Base-by-base conservation (phyloP, 2,113 vertebrate genomes). In the Siniperca knerii region DNA sequence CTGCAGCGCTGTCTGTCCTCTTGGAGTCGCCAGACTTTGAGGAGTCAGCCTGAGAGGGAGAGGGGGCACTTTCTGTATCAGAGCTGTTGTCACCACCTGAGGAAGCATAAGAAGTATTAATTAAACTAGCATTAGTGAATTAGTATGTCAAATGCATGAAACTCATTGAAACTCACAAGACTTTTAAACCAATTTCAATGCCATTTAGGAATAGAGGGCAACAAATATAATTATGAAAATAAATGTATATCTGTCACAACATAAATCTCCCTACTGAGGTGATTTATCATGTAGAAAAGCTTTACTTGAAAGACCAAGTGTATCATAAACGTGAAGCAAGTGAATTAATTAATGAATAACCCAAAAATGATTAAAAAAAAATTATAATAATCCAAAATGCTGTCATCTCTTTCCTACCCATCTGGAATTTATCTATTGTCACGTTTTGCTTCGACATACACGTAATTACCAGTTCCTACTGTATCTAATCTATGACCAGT, bases 11-110 rank as follows among this genome's bases (percentile, higher is more conserved):
- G 86, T 95, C 88, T 52, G 89, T 88, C 74, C 96, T 96, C 61
- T 96, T 87, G 8, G 92, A 95, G 76, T 98, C 97, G 1, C 90
- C 87, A 4, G 96, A 92, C 95, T 98, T 99, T 91, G 95, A 93
- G 60, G 96, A 90, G 88, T 99, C 98, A 44, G 95, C 92, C 91
- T 97, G 97, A 86, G 97, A 97, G 82, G 98, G 98, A 90, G 98
- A 99, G 29, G 98, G 97, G 79, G 98, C 98, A 77, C 98, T 99
- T 95, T 99, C 98, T 74, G 98, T 99, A 91, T 99, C 98, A 37
- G 98, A 99, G 95, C 98, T 99, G 94, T 99, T 98, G 90, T 99
- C 98, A 65, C 96, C 97, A 92, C 97, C 98, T 99, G 88, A 82
- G 82, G 66, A 78, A 57, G 21, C 18, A 79, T 33, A 15, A 70